Percentiles rank a stretch among this genome's conserved stretches.
phyloP scores from a whole-genome alignment of 2,888 invertebrate genomes.

The Parnassius mnemosyne region DNA sequence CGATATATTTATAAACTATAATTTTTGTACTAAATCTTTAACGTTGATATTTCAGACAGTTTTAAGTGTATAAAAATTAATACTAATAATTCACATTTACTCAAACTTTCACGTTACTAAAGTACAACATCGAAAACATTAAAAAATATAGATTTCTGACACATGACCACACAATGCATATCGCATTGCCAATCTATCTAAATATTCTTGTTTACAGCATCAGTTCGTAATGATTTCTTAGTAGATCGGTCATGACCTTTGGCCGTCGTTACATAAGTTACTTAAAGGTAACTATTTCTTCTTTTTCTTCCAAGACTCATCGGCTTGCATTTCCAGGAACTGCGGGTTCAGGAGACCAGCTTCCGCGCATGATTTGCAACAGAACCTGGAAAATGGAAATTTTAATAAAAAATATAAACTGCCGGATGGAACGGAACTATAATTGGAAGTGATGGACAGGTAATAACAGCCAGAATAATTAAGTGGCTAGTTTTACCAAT shows the following conservation, averaged over 20 bases:
- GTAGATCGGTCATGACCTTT: constrained; percentile 24
- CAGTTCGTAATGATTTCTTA: constrained; percentile 8
- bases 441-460: no score
- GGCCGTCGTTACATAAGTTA: constrained; percentile 17
- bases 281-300: constrained; percentile 20
- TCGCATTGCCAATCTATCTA: neutral
- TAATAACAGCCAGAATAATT: no score
- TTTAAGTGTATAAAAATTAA: neutral
- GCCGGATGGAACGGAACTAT: no score
- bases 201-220: constrained; percentile 11
- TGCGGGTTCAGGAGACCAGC: constrained; percentile 85
- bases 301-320: constrained; percentile 2
- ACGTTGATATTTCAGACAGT: neutral
- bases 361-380: constrained; percentile 94
- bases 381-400: constrained; percentile 81
- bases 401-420: no score
- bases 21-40: neutral
- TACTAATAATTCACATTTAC: neutral
- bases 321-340: constrained; percentile 37
- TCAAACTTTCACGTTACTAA: constrained; percentile 10
- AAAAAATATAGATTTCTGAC: neutral
- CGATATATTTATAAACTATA: constrained; percentile 1
- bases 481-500: no score
- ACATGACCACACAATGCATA: neutral
- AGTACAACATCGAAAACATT: constrained; percentile 18